These are phyloP conservation scores for Abrostola triplasia DNA, from an alignment of 2,888 invertebrate species.

Conservation along the genomic window DNA sequence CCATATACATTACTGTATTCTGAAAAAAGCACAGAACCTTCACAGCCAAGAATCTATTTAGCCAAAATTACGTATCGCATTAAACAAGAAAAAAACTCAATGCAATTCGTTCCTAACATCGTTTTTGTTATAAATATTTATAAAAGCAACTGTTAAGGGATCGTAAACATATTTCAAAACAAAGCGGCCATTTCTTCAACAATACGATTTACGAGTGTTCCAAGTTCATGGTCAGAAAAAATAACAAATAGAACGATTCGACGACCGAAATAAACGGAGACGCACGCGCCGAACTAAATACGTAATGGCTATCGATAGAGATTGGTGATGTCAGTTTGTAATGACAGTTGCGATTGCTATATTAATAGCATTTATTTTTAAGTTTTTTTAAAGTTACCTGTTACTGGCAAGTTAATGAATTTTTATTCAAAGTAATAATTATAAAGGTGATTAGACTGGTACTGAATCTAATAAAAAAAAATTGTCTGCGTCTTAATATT, in stretches of 20 bases:
- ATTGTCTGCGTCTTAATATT: no score
- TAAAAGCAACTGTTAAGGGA: conserved; percentile 12
- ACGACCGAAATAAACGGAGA: conserved; percentile 38
- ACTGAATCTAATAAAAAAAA: no score
- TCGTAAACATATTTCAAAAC: conserved; percentile 27
- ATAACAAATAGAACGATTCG: conserved; percentile 50
- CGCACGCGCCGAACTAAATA: conserved; percentile 57
- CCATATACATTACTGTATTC: no score
- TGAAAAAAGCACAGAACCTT: no score
- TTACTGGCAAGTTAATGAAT: no score
- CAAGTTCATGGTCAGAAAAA: conserved; percentile 64
- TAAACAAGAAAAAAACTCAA: background rate
- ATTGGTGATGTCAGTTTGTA: conserved; percentile 31
- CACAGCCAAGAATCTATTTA: background rate
- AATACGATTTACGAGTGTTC: conserved; percentile 50
- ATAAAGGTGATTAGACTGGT: no score
- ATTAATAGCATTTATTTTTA: no score
- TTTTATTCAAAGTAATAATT: no score
- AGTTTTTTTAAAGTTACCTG: no score
- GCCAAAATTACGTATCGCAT: background rate
- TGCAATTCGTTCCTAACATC: background rate
- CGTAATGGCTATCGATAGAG: conserved; percentile 39
- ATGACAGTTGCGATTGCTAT: conserved; percentile 19
- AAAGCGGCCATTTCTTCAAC: conserved; percentile 27
- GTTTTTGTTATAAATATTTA: conserved; percentile 6